Evolutionary conservation across 1,140 invertebrate genomes (phyloP).

Genomic region (Conus ventricosus): DNA sequence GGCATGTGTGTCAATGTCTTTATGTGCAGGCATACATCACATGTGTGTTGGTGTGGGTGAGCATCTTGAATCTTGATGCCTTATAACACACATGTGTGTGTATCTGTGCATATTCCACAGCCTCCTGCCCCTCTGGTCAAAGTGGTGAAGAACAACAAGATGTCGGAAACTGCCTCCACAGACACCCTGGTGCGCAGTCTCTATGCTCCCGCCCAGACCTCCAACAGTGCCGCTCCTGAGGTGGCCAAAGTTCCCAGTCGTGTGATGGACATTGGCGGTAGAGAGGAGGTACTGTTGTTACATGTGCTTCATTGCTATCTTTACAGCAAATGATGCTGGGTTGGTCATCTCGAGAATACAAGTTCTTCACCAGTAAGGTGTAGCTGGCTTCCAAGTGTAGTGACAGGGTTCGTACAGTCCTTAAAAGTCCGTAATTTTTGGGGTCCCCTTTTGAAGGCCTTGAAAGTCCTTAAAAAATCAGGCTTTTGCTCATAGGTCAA

Average conservation of each 20-base stretch:
- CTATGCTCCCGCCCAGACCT: neutral
- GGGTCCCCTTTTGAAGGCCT: too few species aligned
- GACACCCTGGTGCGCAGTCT: constrained; percentile 43
- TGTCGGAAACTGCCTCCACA: constrained; percentile 60
- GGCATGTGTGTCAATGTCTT: neutral
- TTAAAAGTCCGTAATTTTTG: too few species aligned
- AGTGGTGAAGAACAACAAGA: constrained; percentile 65
- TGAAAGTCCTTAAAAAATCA: too few species aligned
- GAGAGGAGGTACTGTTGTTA: neutral
- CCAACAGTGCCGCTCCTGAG: neutral
- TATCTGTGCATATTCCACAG: constrained; percentile 44
- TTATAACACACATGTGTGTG: neutral
- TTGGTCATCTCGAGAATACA: too few species aligned
- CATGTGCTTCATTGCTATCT: neutral
- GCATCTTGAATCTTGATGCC: neutral
- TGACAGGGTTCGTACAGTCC: too few species aligned
- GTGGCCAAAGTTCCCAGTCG: neutral
- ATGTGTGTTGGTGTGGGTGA: neutral
- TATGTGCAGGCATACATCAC: neutral
- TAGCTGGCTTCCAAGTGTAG: too few species aligned
- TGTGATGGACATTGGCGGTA: neutral
- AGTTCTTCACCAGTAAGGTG: too few species aligned
- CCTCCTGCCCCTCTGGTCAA: constrained; percentile 72
- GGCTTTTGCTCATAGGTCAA: too few species aligned
- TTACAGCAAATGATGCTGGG: neutral